Evolutionary conservation across 2,113 vertebrate genomes (phyloP), one percentile per base, ranked within the genome.

Genomic region (Sinosuthora webbiana): DNA sequence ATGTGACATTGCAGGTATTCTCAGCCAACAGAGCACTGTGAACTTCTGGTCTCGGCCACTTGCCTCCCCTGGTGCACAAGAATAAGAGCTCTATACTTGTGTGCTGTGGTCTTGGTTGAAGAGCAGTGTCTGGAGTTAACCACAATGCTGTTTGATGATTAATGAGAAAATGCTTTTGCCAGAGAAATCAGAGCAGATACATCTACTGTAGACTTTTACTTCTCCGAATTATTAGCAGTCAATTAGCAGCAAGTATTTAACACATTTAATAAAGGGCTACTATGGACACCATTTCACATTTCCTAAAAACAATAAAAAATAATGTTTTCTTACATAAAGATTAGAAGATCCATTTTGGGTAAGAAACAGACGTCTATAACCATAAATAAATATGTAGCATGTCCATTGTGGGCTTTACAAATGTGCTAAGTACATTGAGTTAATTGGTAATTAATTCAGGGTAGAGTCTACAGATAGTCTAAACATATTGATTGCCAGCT

Each of bases 401-500:
- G 71, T 94, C 90, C 67, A 80, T 73, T 55, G 75, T 88, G 86
- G 87, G 91, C 82, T 96, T 95, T 95, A 93, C 49, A 95, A 94
- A 70, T 83, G 59, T 53, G 84, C 45, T 93, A 95, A 95, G 60
- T 95, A 94, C 71, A 74, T 80, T 76, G 65, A 91, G 63, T 74
- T 95, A 95, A 95, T 87, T 91, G 84, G 67, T 90, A 91, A 95
- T 95, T 96, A 97, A 87, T 91, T 90, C 53, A 77, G 84, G 9
- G 35, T 86, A 95, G 76, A 94, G 68, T 67, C 89, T 95, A 79
- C 65, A 83, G 81, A 87, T 64, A 96, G 84, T 87, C 90, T 93
- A 97, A 97, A 97, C 87, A 95, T 85, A 83, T 31, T 86, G 90
- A 93, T 87, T 95, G 85, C 93, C 94, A 93, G 41, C 70, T 91